Percentiles rank a stretch among this genome's conserved stretches.
Conservation (phyloP, 2,797 vertebrate species). For the Artibeus lituratus region DNA sequence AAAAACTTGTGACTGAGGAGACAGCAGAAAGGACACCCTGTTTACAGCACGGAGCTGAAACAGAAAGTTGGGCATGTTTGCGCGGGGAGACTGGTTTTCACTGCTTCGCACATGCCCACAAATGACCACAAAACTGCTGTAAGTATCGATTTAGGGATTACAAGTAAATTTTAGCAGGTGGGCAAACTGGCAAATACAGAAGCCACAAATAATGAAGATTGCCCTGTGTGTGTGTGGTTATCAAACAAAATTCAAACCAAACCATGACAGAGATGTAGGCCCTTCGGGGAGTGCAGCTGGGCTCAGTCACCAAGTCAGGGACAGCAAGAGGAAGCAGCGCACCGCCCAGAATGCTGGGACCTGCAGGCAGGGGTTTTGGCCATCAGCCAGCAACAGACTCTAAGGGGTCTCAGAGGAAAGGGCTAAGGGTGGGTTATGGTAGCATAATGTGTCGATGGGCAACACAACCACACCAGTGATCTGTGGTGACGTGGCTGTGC, state of each 20-base stretch:
- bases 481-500: background rate
- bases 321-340: background rate
- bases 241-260: background rate
- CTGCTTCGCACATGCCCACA: background rate
- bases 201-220: background rate
- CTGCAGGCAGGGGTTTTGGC: background rate
- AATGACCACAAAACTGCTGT: background rate
- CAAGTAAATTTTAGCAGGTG: slow-evolving; percentile 6
- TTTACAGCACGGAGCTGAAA: background rate
- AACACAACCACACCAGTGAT: background rate
- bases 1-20: background rate
- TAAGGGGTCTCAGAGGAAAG: background rate
- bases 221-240: background rate
- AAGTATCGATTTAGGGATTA: background rate
- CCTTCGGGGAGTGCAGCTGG: background rate
- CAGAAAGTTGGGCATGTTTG: background rate
- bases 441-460: background rate
- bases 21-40: background rate
- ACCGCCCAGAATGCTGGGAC: background rate
- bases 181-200: background rate
- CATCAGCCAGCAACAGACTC: background rate
- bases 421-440: rapidly evolving
- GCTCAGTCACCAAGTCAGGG: background rate
- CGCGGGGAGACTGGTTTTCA: background rate
- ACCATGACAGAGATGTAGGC: background rate